A percentile compares a stretch with the other conserved stretches of the same genome.
Conservation (phyloP, 2,113 vertebrate species). For the Struthio camelus region DNA sequence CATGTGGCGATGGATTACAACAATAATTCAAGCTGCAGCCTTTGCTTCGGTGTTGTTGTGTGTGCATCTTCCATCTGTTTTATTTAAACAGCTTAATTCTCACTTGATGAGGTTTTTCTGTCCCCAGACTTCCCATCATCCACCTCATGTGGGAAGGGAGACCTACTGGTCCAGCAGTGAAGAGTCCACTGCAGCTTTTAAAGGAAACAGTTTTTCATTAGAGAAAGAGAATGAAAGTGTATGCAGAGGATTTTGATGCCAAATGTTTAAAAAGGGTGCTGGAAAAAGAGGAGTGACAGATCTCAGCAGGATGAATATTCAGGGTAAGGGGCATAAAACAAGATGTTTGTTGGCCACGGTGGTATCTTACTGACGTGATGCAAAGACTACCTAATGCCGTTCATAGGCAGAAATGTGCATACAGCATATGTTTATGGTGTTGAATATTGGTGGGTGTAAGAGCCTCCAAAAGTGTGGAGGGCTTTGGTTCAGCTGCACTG, state of each 20-base stretch:
- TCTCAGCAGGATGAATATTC: not conserved
- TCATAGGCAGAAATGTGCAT: not conserved
- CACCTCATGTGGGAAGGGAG: not conserved
- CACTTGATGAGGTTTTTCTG: not conserved
- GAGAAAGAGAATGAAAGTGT: not conserved
- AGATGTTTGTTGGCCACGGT: not conserved
- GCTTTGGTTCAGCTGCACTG: not conserved
- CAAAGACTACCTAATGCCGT: not conserved
- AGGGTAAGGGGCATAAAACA: not conserved
- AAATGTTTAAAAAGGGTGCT: not conserved
- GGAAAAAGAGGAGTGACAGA: not conserved
- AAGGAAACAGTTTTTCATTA: not conserved
- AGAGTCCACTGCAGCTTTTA: not conserved
- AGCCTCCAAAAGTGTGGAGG: not conserved
- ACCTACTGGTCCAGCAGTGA: not conserved
- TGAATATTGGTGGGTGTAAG: not conserved
- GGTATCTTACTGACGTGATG: not conserved
- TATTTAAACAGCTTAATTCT: slow-evolving; percentile 33
- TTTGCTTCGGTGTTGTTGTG: not conserved
- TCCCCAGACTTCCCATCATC: not conserved
- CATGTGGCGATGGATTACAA: slow-evolving; percentile 51
- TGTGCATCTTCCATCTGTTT: slow-evolving; percentile 56
- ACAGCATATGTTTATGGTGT: not conserved
- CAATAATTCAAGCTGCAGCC: slow-evolving; percentile 19
- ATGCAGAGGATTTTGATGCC: not conserved